Evolutionary conservation across 2,888 invertebrate species (phyloP).

Genomic region (Melitaea athalia): DNA sequence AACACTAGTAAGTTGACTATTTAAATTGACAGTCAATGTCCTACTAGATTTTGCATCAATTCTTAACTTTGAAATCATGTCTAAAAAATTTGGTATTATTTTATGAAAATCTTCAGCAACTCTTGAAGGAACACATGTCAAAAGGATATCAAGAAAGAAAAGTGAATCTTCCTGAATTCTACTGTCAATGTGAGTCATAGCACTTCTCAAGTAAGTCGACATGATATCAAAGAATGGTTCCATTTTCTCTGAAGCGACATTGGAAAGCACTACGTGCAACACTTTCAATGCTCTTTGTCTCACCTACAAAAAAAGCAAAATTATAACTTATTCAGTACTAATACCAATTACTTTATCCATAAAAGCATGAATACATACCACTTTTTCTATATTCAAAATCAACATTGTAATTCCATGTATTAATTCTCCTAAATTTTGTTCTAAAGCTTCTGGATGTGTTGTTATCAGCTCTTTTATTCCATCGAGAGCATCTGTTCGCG

Average conservation of each 20-base stretch:
- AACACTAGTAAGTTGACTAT: slow-evolving; percentile 87
- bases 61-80: slow-evolving; percentile 90
- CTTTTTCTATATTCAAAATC: slow-evolving; percentile 87
- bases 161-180: slow-evolving; percentile 92
- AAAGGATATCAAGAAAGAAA: slow-evolving; percentile 88
- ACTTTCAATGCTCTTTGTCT: slow-evolving; percentile 82
- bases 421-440: slow-evolving; percentile 84
- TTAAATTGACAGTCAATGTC: slow-evolving; percentile 86
- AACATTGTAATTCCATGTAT: slow-evolving; percentile 86
- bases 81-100: slow-evolving; percentile 90
- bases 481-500: slow-evolving; percentile 84
- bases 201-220: slow-evolving; percentile 91
- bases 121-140: slow-evolving; percentile 85
- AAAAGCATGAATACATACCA: slow-evolving; percentile 57
- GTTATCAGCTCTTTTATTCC: slow-evolving; percentile 82
- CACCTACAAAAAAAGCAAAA: slow-evolving; percentile 60
- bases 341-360: neutral
- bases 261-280: slow-evolving; percentile 74
- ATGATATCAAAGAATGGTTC: slow-evolving; percentile 89
- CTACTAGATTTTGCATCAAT: slow-evolving; percentile 85
- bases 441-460: slow-evolving; percentile 62
- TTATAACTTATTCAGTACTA: neutral
- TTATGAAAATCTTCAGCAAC: slow-evolving; percentile 86
- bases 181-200: slow-evolving; percentile 93
- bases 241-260: slow-evolving; percentile 73